Evolutionary conservation across 1,140 invertebrate species (phyloP), one percentile per base, ranked within the genome.

Genomic region (Propsilocerus akamusi): DNA sequence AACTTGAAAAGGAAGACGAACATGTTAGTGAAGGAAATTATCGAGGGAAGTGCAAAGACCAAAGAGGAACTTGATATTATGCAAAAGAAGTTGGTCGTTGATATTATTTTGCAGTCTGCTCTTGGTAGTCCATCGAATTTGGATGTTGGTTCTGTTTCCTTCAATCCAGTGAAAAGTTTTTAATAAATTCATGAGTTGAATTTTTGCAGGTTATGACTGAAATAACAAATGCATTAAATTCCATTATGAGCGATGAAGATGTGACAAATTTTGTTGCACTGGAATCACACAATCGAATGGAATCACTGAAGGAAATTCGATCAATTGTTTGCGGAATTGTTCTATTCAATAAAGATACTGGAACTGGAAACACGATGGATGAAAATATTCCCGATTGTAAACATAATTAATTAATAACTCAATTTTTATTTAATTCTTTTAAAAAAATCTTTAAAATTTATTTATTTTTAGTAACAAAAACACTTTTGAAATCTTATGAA

Each of bases 261-360:
- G 5, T 49, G 10, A 17, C 23, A 10, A 23, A 26, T 8, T 49
- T 49, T 49, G n/a, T 34, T 8, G 28, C 5, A 11, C 14, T 37
- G 6, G 26, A 49, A 23, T 8, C 17, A 10, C 17, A 23, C 14
- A 26, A 32, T 23, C 17, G 48, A 24, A 11, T 37, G 22, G 48
- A 32, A 24, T 37, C 28, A 14, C n/a, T 49, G 30, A 37, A 32
- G 37, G 32, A 24, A 14, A 32, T 49, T 32, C 48, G 32, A 32
- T 4, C 2, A 22, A 26, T 49, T 32, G 48, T 49, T 23, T 49
- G 48, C 25, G 48, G 48, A 17, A 49, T 49, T 49, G 24, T 22
- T 34, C 7, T 49, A n/a, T 49, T 49, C 14, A 49, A 49, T 26
- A 49, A 37, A 34, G 48, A 49, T 30, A 24, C 26, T 17, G 48